Percentiles rank a stretch among this genome's conserved stretches.
Evolutionary conservation across 2,888 invertebrate species (phyloP).

Genomic region (Hypselothyrea guttata): DNA sequence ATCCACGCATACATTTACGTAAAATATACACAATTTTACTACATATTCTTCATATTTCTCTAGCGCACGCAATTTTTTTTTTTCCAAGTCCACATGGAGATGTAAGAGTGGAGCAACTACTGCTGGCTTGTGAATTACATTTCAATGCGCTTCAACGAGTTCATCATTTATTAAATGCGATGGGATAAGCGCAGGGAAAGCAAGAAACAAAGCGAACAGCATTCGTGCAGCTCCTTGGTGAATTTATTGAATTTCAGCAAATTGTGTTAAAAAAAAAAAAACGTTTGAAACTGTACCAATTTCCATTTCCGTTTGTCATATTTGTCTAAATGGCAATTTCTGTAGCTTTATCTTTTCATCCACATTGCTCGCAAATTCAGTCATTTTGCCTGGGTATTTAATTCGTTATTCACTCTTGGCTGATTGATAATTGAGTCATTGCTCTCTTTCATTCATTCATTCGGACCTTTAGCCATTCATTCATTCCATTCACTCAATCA

Average conservation of each 20-base stretch:
- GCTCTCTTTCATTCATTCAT: conserved; percentile 57
- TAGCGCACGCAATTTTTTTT: no score
- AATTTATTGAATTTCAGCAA: conserved; percentile 30
- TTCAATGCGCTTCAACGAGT: conserved; percentile 68
- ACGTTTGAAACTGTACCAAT: conserved; percentile 56
- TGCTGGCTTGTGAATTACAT: conserved; percentile 69
- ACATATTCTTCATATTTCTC: no score
- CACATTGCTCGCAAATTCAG: no score
- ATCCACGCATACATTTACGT: no score
- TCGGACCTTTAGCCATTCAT: no score
- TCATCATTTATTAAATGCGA: conserved; percentile 64
- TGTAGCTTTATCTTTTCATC: conserved; percentile 39
- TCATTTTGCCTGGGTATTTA: conserved; percentile 30
- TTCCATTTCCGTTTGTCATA: conserved; percentile 74
- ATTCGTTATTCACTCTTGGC: conserved; percentile 64
- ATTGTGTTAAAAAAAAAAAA: conserved; percentile 51
- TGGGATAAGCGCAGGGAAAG: conserved; percentile 8
- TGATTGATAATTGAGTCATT: conserved; percentile 64
- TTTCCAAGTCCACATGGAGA: neutral
- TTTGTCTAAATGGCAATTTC: conserved; percentile 73
- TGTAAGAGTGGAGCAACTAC: conserved; percentile 16
- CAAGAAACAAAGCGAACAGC: conserved; percentile 27
- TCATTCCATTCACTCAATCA: conserved; percentile 42
- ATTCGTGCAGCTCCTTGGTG: conserved; percentile 38
- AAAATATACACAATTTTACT: no score